Conservation (phyloP, 2,797 vertebrate species). For the Chiroxiphia lanceolata region DNA sequence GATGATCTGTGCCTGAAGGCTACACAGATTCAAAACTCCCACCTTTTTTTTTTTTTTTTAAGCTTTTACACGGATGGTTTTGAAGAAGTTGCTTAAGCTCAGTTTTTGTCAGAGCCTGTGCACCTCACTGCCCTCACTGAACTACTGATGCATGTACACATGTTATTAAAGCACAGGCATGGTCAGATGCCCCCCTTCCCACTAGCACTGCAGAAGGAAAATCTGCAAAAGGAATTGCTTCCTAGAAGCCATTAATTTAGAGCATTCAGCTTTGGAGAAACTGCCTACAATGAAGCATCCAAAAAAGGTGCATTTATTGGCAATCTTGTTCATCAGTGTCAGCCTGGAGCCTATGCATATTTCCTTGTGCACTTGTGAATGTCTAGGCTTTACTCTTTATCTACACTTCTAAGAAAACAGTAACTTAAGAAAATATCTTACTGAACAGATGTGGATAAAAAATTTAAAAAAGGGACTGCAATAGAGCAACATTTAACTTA, state of each 20-base stretch:
- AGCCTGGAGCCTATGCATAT: not conserved
- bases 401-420: not conserved
- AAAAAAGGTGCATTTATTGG: not conserved
- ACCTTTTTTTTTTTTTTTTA: not conserved
- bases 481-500: not conserved
- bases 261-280: not conserved
- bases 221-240: not conserved
- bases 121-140: not conserved
- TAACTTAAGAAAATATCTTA: not conserved
- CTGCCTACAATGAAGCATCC: not conserved
- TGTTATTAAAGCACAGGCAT: not conserved
- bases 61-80: not conserved
- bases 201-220: not conserved
- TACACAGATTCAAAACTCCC: not conserved
- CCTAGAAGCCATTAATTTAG: not conserved
- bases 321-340: not conserved
- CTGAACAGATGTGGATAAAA: not conserved
- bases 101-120: not conserved
- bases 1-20: not conserved
- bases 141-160: not conserved
- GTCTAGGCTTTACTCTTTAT: not conserved
- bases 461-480: not conserved
- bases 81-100: not conserved
- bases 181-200: not conserved
- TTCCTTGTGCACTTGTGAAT: not conserved